phyloP scores from a whole-genome alignment of 2,888 invertebrate species.

The Nomada lathburiana region DNA sequence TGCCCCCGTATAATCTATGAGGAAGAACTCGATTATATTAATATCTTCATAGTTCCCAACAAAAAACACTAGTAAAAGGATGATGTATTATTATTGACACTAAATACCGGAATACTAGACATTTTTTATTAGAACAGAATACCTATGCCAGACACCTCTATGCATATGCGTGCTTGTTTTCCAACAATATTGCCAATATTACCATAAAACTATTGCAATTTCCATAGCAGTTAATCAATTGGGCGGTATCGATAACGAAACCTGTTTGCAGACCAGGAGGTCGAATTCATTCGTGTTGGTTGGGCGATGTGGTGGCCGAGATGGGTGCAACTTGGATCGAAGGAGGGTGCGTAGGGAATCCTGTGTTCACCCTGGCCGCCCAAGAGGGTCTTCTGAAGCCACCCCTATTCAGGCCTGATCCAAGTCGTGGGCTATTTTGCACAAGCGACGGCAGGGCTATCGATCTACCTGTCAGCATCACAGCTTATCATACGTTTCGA shows the following conservation, averaged over 20 bases:
- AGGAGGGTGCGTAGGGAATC: conserved; percentile 90
- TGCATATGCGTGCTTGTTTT: too few species aligned
- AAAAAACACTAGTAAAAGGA: too few species aligned
- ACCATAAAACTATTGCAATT: neutral
- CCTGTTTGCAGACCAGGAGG: conserved; percentile 88
- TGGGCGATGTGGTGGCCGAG: conserved; percentile 91
- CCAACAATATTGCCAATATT: neutral
- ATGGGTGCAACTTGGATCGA: conserved; percentile 91
- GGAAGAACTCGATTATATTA: too few species aligned
- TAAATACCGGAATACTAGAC: too few species aligned
- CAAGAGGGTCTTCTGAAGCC: conserved; percentile 88
- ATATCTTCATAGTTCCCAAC: too few species aligned
- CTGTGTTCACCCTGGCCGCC: conserved; percentile 89
- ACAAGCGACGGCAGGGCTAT: conserved; percentile 90
- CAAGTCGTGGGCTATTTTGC: conserved; percentile 87
- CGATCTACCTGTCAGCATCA: conserved; percentile 87
- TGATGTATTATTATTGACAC: too few species aligned
- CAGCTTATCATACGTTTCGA: conserved; percentile 88
- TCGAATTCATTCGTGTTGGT: conserved; percentile 91
- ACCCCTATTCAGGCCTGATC: conserved; percentile 86
- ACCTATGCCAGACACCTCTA: too few species aligned
- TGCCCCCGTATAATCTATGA: too few species aligned
- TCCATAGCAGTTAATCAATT: neutral
- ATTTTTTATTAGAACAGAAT: too few species aligned
- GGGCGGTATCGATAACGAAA: conserved; percentile 6